Percentiles rank a stretch among this genome's conserved stretches.
phyloP scores from a whole-genome alignment of 2,113 vertebrate species.

The Periophthalmodon schlosseri region DNA sequence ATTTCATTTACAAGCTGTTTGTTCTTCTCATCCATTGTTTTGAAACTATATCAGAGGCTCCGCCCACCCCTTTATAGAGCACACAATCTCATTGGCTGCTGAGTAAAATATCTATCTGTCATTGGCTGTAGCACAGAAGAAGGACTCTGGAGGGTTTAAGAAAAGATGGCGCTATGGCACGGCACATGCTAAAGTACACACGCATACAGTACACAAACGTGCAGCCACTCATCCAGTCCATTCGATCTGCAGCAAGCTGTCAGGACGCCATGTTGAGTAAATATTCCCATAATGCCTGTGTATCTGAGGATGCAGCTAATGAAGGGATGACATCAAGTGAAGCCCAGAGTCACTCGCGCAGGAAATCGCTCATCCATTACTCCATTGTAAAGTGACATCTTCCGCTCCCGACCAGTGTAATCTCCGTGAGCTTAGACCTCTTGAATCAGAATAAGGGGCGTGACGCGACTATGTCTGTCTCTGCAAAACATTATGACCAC shows the following conservation, averaged over 20 bases:
- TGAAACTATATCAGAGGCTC: slow-evolving; percentile 37
- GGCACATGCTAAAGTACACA: slow-evolving; percentile 71
- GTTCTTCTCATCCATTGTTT: slow-evolving; percentile 59
- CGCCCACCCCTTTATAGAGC: slow-evolving; percentile 39
- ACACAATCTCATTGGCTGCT: slow-evolving; percentile 73
- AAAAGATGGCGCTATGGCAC: slow-evolving; percentile 64
- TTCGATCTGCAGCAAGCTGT: slow-evolving; percentile 69
- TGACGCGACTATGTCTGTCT: slow-evolving; percentile 25
- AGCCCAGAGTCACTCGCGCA: slow-evolving; percentile 52
- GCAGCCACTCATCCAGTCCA: slow-evolving; percentile 67
- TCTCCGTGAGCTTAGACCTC: neutral
- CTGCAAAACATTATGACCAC: neutral
- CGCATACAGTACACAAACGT: slow-evolving; percentile 39
- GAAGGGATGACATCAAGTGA: slow-evolving; percentile 68
- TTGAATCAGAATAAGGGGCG: slow-evolving; percentile 9
- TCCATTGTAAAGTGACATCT: slow-evolving; percentile 18
- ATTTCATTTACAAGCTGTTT: slow-evolving; percentile 75
- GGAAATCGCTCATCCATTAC: slow-evolving; percentile 47
- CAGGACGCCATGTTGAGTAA: slow-evolving; percentile 68
- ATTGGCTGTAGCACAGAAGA: slow-evolving; percentile 65
- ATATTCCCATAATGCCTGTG: slow-evolving; percentile 69
- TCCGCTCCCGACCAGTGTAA: neutral
- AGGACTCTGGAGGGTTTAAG: slow-evolving; percentile 56
- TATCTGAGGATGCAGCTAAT: slow-evolving; percentile 69
- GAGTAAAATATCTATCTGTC: slow-evolving; percentile 68